Evolutionary conservation across 1,140 invertebrate species (phyloP).

Genomic region (Atta texana): DNA sequence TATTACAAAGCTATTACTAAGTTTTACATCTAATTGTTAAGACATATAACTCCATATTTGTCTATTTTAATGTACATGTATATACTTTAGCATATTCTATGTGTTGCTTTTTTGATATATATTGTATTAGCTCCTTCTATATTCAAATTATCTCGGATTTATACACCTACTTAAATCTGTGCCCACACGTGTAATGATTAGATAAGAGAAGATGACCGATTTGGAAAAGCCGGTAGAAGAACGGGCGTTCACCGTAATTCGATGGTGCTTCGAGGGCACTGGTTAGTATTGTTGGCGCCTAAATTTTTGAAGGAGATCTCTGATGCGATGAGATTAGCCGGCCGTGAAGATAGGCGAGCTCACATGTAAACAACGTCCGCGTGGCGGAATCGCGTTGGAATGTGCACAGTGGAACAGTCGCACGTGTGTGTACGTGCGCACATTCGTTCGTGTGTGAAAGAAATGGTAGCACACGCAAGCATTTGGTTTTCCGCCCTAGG

Average conservation of each 20-base stretch:
- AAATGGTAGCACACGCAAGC: conserved; percentile 2
- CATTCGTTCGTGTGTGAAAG: not conserved
- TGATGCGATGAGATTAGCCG: conserved; percentile 8
- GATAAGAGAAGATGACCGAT: not conserved
- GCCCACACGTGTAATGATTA: not conserved
- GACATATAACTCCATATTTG: not conserved
- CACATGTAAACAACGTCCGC: conserved; percentile 54
- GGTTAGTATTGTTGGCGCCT: conserved; percentile 59
- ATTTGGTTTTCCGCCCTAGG: not conserved
- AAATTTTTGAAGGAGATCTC: conserved; percentile 63
- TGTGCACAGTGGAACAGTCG: not conserved
- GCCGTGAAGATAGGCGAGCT: conserved; percentile 13
- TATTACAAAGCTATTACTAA: not conserved
- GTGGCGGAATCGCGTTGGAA: conserved; percentile 27
- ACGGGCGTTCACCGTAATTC: conserved; percentile 34
- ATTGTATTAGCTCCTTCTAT: not conserved
- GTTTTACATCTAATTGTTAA: not conserved
- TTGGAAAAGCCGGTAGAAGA: not conserved
- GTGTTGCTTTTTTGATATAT: not conserved
- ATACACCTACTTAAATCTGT: not conserved
- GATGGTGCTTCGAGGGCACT: conserved; percentile 40
- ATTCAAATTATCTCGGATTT: not conserved
- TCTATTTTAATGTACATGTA: not conserved
- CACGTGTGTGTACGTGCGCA: not conserved
- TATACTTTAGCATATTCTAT: not conserved